Evolutionary conservation across 2,888 invertebrate species (phyloP), one percentile per base, ranked within the genome.

Genomic region (Meta bourneti): DNA sequence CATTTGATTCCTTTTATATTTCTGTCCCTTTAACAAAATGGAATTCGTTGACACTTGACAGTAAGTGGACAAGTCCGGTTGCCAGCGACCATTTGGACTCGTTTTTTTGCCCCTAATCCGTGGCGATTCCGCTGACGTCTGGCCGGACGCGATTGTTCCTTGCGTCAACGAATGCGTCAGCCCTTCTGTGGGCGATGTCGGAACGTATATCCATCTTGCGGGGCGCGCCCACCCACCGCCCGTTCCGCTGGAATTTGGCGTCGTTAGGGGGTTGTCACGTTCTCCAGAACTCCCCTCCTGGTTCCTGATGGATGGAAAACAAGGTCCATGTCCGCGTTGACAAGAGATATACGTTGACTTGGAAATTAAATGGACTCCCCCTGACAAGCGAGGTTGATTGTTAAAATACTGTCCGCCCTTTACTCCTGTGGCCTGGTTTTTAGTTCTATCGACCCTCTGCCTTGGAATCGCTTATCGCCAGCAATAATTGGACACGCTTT

Each of bases 1-100:
- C 49, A 91, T 91, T 91, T 83, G 86, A 91, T 86, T 82, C 79
- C 87, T 81, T 91, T 91, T 91, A 91, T 87, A 83, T 91, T 91
- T 91, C 87, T 83, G 87, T 87, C 82, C 91, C 91, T 79, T 91
- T 91, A 91, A 91, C 91, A 91, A 88, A 91, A 91, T 91, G 91
- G 78, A 91, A 91, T 87, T 72, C 91, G 77, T 77, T 91, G 91
- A 87, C 91, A 83, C 83, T 83, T 91, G 91, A 91, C 91, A 91
- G 83, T 91, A 91, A 91, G 91, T 91, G 91, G 87, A 91, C 87
- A 86, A 83, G 91, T 87, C 82, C 87, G 71, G 84, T 79, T 90
- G 84, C 90, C 84, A 84, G 79, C 61, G 79, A 90, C 79, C 90
- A 90, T 90, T 90, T 84, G 90, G 90, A 84, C 54, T 54, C 75